Percentiles rank a stretch among this genome's conserved stretches.
phyloP scores from a whole-genome alignment of 2,797 vertebrate species.

The Gallinago nigripennis region DNA sequence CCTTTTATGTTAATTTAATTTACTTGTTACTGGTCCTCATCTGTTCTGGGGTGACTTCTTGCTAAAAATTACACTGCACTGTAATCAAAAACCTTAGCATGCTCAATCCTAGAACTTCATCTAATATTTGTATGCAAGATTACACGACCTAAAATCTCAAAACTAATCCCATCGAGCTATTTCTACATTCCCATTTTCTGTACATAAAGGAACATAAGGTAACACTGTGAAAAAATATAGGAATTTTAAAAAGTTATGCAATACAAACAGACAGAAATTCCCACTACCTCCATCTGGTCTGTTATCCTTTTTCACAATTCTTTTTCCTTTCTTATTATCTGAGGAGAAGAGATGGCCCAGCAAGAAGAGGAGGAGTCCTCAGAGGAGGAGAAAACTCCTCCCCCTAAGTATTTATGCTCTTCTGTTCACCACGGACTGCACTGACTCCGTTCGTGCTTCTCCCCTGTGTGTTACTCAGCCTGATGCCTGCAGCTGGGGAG shows the following conservation, averaged over 20 bases:
- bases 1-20: conserved; percentile 32
- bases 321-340: not conserved
- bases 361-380: not conserved
- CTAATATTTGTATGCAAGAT: not conserved
- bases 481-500: not conserved
- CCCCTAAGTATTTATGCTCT: not conserved
- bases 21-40: not conserved
- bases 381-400: not conserved
- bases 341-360: not conserved
- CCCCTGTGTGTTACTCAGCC: not conserved
- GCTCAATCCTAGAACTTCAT: not conserved
- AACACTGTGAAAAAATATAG: not conserved
- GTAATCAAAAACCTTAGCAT: not conserved
- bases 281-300: not conserved
- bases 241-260: not conserved
- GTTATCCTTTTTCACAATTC: not conserved
- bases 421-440: not conserved
- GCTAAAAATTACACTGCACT: not conserved
- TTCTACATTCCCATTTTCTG: not conserved
- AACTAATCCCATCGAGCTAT: not conserved
- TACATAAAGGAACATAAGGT: not conserved
- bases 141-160: not conserved
- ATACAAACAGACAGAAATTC: not conserved
- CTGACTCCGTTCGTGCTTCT: not conserved
- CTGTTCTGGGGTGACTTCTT: not conserved